Evolutionary conservation across 2,888 invertebrate genomes (phyloP).

Genomic region (Microplitis manilae): DNA sequence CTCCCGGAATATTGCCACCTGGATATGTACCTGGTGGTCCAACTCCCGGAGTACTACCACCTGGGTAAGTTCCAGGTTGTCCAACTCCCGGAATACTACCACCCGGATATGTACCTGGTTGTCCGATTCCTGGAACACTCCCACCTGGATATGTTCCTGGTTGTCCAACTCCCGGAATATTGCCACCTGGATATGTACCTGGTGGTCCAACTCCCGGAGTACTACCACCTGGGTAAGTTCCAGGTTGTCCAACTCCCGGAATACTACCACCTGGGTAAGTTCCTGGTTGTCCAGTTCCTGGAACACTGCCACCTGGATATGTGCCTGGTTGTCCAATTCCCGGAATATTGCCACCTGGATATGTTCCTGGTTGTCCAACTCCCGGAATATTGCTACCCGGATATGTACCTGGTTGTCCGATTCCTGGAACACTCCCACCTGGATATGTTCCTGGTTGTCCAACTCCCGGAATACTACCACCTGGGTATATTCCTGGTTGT

Average conservation of each 20-base stretch:
- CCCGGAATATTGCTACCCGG: slow-evolving; percentile 36
- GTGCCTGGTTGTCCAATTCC: slow-evolving; percentile 1
- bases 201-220: slow-evolving; percentile 22
- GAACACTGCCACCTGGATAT: slow-evolving; percentile 37
- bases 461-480: not conserved
- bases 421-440: too few species aligned
- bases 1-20: not conserved
- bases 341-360: slow-evolving; percentile 36
- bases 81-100: slow-evolving; percentile 1
- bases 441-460: slow-evolving; percentile 7
- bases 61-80: slow-evolving; percentile 20
- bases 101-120: slow-evolving; percentile 23
- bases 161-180: slow-evolving; percentile 13
- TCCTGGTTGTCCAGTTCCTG: slow-evolving; percentile 37
- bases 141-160: slow-evolving; percentile 30
- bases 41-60: slow-evolving; percentile 20
- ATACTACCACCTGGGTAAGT: slow-evolving; percentile 26
- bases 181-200: slow-evolving; percentile 40
- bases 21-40: slow-evolving; percentile 20
- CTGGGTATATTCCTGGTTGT: slow-evolving; percentile 32
- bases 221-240: slow-evolving; percentile 38
- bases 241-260: slow-evolving; percentile 31
- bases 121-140: slow-evolving; percentile 12
- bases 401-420: slow-evolving; percentile 23
- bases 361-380: slow-evolving; percentile 37